Evolutionary conservation across 2,888 invertebrate genomes (phyloP), one percentile per base, ranked within the genome.

Genomic region (Hypena proboscidalis): DNA sequence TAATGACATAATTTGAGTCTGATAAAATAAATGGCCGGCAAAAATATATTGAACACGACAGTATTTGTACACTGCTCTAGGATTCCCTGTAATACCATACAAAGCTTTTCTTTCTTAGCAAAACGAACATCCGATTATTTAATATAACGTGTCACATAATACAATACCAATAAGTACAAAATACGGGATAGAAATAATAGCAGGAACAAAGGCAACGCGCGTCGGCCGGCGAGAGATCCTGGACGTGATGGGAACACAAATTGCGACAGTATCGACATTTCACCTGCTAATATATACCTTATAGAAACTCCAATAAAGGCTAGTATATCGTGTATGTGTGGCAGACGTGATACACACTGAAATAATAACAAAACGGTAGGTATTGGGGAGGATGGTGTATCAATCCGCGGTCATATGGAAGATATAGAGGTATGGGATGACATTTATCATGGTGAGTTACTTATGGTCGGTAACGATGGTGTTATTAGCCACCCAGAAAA

Each of bases 171-270:
- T 85, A 86, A 83, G 83, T 74, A 82, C 81, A 78, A 80, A 80
- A 80, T 75, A 73, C 69, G 80, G n/a, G 79, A 82, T 80, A 83
- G 85, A 82, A 83, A 85, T 81, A 82, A 82, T 79, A 77, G 59
- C 76, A 62, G 49, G 71, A 74, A 80, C 81, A 80, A 78, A 79
- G 76, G 67, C 65, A 70, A 70, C 75, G 80, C 80, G 78, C 74
- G 69, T 69, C 71, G 71, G 67, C 67, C 67, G 71, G 68, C 75
- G 80, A 82, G 76, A 72, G 79, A 80, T 78, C 80, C 46, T 37
- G 61, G 49, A 89, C 89, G 89, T 89, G 89, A 87, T 65, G 45
- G 38, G 88, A 77, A 84, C 74, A 72, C 83, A 76, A 89, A 79
- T 70, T 60, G 67, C 56, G 55, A 66, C 63, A 80, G 77, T 70